Conservation (phyloP, 92 coral and sea anemone genomes). For the Micromussa lordhowensis region DNA sequence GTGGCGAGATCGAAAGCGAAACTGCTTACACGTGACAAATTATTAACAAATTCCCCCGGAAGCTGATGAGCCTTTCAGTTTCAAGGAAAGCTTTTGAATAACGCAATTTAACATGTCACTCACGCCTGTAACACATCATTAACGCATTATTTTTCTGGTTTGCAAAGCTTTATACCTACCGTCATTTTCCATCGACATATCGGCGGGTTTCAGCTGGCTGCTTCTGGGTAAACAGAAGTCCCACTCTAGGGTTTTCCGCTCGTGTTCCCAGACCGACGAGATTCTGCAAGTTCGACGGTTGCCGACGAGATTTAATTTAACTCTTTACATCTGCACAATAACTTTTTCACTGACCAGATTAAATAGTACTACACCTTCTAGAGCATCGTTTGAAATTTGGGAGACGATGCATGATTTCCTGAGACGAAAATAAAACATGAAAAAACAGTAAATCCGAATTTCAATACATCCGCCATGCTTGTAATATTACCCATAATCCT, state of each 20-base stretch:
- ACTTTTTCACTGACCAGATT: constrained; percentile 35
- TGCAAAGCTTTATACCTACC: not conserved
- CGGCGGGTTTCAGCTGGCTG: not conserved
- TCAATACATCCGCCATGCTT: constrained; percentile 23
- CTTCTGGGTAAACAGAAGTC: not conserved
- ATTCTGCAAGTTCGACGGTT: too few species aligned
- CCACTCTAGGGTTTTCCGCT: constrained; percentile 42
- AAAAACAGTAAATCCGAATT: not conserved
- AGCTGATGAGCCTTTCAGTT: constrained; percentile 17
- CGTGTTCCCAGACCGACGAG: not conserved
- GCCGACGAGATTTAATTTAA: too few species aligned
- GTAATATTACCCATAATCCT: constrained; percentile 17
- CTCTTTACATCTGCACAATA: constrained; percentile 8
- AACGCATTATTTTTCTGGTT: not conserved
- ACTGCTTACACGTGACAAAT: not conserved
- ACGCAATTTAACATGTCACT: not conserved
- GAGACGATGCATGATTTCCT: constrained; percentile 32
- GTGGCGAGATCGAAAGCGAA: constrained; percentile 5
- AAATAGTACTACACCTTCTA: constrained; percentile 34
- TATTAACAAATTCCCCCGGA: constrained; percentile 4
- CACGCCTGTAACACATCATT: not conserved
- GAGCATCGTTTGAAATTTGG: constrained; percentile 12
- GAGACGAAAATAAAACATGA: constrained; percentile 20
- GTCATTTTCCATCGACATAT: not conserved
- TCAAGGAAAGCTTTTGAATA: not conserved